phyloP scores from a whole-genome alignment of 92 coral and sea anemone genomes.

The Phenganax subtilis region DNA sequence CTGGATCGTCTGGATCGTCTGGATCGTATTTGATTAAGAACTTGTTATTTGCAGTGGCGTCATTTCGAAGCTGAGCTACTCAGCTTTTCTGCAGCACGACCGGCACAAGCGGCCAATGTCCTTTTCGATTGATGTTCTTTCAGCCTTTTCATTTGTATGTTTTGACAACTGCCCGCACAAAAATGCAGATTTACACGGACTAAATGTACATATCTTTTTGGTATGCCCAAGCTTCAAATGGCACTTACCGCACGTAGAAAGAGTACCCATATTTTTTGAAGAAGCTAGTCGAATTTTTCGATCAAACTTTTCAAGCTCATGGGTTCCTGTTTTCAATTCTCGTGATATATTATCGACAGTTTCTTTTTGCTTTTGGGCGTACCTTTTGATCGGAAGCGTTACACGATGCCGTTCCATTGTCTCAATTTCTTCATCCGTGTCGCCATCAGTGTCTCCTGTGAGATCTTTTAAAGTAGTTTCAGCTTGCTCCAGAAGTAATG shows the following conservation, averaged over 20 bases:
- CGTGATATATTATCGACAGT: neutral
- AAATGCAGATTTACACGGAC: conserved; percentile 45
- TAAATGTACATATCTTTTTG: neutral
- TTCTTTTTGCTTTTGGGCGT: neutral
- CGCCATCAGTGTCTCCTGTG: neutral
- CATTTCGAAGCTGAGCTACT: conserved; percentile 37
- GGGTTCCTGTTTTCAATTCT: neutral
- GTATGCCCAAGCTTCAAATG: conserved; percentile 14
- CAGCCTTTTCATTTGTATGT: conserved; percentile 39
- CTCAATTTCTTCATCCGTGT: neutral
- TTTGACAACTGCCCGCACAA: conserved; percentile 39
- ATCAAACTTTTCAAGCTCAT: conserved; percentile 3
- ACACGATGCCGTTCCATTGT: neutral
- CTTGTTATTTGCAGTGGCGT: too few relatives aligned
- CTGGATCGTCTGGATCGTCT: too few relatives aligned
- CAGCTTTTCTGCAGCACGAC: conserved; percentile 42
- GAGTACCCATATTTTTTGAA: neutral
- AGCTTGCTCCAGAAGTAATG: neutral
- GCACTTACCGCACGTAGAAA: neutral
- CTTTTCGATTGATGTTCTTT: conserved; percentile 30
- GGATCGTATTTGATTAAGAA: too few relatives aligned
- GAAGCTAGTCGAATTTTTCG: neutral
- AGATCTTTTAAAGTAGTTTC: neutral
- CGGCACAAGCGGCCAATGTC: conserved; percentile 26
- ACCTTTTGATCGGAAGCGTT: neutral